Evolutionary conservation across 2,888 invertebrate species (phyloP).

Genomic region (Epirrhoe alternata): DNA sequence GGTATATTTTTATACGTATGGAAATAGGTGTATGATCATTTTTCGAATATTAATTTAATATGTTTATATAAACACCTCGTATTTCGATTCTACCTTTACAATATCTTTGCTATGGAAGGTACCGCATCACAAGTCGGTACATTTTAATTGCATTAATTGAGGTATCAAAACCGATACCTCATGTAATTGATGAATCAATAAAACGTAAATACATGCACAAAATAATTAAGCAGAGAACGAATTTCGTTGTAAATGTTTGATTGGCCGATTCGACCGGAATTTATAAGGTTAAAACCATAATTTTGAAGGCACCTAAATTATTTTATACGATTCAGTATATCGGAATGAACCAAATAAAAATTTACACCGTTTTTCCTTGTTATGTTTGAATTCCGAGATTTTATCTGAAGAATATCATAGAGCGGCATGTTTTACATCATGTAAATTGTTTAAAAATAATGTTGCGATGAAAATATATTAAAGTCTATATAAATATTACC

Average conservation of each 20-base stretch:
- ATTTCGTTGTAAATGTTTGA: conserved; percentile 55
- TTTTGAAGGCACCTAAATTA: conserved; percentile 54
- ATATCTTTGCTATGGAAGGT: neutral
- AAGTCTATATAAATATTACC: too few species aligned
- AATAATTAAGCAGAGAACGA: conserved; percentile 46
- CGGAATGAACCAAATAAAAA: conserved; percentile 36
- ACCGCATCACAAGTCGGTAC: conserved; percentile 12
- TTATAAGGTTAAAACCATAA: conserved; percentile 57
- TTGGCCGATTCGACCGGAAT: conserved; percentile 57
- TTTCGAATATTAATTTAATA: too few species aligned
- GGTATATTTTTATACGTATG: too few species aligned
- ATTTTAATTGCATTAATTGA: conserved; percentile 42
- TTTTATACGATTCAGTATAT: conserved; percentile 39
- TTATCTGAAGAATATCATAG: neutral
- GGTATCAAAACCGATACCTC: conserved; percentile 40
- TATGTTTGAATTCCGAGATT: conserved; percentile 13
- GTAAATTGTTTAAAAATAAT: too few species aligned
- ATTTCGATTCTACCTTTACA: too few species aligned
- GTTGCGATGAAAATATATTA: too few species aligned
- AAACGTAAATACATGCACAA: conserved; percentile 38
- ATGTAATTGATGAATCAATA: conserved; percentile 38
- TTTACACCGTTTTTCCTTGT: conserved; percentile 42
- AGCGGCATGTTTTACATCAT: too few species aligned
- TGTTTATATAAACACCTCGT: too few species aligned
- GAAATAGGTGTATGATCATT: too few species aligned